phyloP scores from a whole-genome alignment of 2,113 vertebrate genomes.

The Greenwoodochromis staneri region DNA sequence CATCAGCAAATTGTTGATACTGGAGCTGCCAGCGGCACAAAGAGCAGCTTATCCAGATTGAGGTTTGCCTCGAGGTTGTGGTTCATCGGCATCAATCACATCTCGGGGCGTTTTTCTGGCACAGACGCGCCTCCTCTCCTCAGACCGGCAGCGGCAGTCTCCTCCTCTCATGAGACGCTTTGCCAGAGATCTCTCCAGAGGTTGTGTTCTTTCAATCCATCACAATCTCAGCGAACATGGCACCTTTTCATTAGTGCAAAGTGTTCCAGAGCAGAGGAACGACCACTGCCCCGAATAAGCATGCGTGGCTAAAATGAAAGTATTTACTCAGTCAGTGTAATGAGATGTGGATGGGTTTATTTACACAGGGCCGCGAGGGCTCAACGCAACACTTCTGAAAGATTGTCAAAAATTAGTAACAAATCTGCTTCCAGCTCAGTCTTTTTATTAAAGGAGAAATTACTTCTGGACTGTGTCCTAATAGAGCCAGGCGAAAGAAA shows the following conservation, averaged over 20 bases:
- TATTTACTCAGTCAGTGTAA: background rate
- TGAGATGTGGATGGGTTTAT: background rate
- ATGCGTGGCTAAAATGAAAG: background rate
- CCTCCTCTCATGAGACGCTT: background rate
- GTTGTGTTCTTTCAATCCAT: conserved; percentile 57
- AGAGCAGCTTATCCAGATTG: conserved; percentile 31
- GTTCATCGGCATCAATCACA: conserved; percentile 57
- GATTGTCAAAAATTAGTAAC: background rate
- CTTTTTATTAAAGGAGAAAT: background rate
- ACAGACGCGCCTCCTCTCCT: background rate
- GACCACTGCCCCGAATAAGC: background rate
- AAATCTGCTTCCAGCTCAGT: background rate
- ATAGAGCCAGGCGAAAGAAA: conserved; percentile 14
- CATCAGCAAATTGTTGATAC: conserved; percentile 42
- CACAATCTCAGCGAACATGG: conserved; percentile 32
- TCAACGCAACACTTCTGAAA: background rate
- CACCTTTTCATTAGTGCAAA: conserved; percentile 58
- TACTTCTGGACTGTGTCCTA: background rate
- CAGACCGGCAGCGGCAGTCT: background rate
- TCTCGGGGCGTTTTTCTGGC: conserved; percentile 33
- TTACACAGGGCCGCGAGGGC: background rate
- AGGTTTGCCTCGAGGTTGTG: conserved; percentile 23
- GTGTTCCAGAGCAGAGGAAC: conserved; percentile 22
- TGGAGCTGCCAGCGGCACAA: background rate
- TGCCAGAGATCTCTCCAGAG: conserved; percentile 46